Evolutionary conservation across 2,888 invertebrate species (phyloP), one percentile per base, ranked within the genome.

Genomic region (Caenorhabditis sp.): DNA sequence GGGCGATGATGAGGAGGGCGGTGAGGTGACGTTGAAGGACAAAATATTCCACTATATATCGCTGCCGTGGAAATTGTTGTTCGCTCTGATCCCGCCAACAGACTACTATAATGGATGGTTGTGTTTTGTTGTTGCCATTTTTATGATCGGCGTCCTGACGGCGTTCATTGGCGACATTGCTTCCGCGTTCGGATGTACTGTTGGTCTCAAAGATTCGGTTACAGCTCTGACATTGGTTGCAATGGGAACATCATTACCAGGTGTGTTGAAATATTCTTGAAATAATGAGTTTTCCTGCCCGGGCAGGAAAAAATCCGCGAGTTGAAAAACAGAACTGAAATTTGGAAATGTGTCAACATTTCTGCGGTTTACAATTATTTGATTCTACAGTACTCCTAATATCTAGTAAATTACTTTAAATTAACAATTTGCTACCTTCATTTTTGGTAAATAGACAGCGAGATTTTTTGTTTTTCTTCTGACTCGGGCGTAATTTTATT

Each of bases 161-260:
- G 97, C 96, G 1, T 89, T 99, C 80, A 97, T 99, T 85, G 97
- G 97, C 23, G 99, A 99, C 89, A 92, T 97, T 57, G 97, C 99
- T 3, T 93, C 95, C 0, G 94, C 95, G 90, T 97, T 99, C 88
- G 99, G 99, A 78, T 97, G 97, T 89, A 96, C 95, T 26, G 80
- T 80, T 1, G 80, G 80, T 27, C 54, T 80, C 60, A 93, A 94
- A 90, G 97, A 99, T 89, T 92, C 95, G 6, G 95, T 99, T 79
- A 99, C 97, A 58, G 97, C 99, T 83, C 95, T 99, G 85, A 93
- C 95, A 53, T 95, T 99, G 88, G 97, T 99, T 23, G 99, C 99
- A 14, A 91, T 99, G 78, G 99, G 99, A 82, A 99, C 99, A 76
- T 96, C 95, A 90, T 93, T 99, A 90, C 99, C 99, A 90, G 95